Percentiles rank a stretch among this genome's conserved stretches.
Conservation (phyloP, 2,888 invertebrate genomes). For the Ypsolopha scabrella region DNA sequence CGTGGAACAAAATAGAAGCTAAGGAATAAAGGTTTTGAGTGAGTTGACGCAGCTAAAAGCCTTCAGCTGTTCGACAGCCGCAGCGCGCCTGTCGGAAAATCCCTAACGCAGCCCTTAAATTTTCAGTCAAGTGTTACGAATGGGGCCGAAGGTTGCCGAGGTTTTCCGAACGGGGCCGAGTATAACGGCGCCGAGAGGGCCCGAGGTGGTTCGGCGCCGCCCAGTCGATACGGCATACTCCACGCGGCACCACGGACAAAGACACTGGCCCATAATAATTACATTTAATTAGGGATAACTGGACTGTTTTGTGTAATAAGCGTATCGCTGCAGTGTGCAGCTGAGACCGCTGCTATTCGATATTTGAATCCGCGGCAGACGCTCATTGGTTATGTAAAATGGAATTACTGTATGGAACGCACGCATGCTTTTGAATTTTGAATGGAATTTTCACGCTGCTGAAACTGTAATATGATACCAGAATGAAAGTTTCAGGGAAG, state of each 20-base stretch:
- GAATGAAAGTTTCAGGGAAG: too few species aligned
- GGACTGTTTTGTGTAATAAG: conserved; percentile 52
- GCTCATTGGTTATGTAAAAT: too few species aligned
- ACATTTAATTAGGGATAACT: conserved; percentile 65
- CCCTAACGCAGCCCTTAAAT: conserved; percentile 63
- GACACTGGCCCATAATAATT: conserved; percentile 69
- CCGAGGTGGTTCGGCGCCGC: conserved; percentile 61
- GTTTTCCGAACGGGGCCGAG: conserved; percentile 24
- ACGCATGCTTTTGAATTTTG: too few species aligned
- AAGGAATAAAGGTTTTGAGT: background rate
- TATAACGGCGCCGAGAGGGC: conserved; percentile 26
- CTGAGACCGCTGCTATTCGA: background rate
- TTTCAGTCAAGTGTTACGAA: conserved; percentile 42
- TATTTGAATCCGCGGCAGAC: too few species aligned
- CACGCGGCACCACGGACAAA: conserved; percentile 53
- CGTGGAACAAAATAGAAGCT: too few species aligned
- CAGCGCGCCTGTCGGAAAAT: conserved; percentile 44
- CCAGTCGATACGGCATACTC: conserved; percentile 71
- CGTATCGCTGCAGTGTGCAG: conserved; percentile 31
- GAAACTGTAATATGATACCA: too few species aligned
- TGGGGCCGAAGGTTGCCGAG: conserved; percentile 35
- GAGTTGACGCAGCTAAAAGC: background rate
- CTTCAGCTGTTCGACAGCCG: conserved; percentile 21
- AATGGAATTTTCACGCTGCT: too few species aligned
- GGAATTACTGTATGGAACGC: too few species aligned